Percentiles rank a stretch among this genome's conserved stretches.
phyloP scores from a whole-genome alignment of 2,888 invertebrate genomes.

The Caenorhabditis sp. region DNA sequence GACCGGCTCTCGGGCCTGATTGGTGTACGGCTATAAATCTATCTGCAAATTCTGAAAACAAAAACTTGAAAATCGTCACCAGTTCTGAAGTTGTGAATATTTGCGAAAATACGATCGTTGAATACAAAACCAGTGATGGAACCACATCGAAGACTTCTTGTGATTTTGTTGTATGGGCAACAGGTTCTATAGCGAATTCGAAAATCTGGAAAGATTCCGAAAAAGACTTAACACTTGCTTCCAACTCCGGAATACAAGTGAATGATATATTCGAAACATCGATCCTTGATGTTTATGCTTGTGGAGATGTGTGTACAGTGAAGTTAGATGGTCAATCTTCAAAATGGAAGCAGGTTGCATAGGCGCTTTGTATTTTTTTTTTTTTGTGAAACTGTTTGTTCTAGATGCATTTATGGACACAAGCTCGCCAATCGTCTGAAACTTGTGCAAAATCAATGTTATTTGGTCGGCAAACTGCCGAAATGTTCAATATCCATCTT shows the following conservation, averaged over 20 bases:
- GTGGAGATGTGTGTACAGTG: slow-evolving; percentile 91
- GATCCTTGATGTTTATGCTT: slow-evolving; percentile 84
- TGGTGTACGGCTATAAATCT: slow-evolving; percentile 77
- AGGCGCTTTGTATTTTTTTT: no score
- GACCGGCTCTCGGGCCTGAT: slow-evolving; percentile 94
- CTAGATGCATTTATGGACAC: slow-evolving; percentile 93
- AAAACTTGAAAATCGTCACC: slow-evolving; percentile 7
- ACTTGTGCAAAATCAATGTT: slow-evolving; percentile 90
- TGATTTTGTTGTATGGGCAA: slow-evolving; percentile 92
- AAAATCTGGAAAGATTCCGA: slow-evolving; percentile 49
- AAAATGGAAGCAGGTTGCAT: slow-evolving; percentile 74
- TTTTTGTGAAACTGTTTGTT: no score
- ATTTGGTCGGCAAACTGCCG: slow-evolving; percentile 69
- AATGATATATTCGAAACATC: slow-evolving; percentile 87
- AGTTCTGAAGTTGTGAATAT: slow-evolving; percentile 12
- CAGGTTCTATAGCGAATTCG: slow-evolving; percentile 80
- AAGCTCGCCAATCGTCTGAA: slow-evolving; percentile 94
- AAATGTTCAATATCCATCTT: slow-evolving; percentile 85
- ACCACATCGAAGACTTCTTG: not conserved
- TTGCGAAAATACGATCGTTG: not conserved
- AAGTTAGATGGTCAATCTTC: slow-evolving; percentile 81
- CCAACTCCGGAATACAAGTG: slow-evolving; percentile 85
- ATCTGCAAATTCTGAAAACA: slow-evolving; percentile 6
- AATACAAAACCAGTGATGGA: not conserved
- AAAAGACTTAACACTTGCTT: slow-evolving; percentile 59